Base-by-base conservation (phyloP, 37 sponge, comb jelly and placozoan genomes). In the Sycon ciliatum region DNA sequence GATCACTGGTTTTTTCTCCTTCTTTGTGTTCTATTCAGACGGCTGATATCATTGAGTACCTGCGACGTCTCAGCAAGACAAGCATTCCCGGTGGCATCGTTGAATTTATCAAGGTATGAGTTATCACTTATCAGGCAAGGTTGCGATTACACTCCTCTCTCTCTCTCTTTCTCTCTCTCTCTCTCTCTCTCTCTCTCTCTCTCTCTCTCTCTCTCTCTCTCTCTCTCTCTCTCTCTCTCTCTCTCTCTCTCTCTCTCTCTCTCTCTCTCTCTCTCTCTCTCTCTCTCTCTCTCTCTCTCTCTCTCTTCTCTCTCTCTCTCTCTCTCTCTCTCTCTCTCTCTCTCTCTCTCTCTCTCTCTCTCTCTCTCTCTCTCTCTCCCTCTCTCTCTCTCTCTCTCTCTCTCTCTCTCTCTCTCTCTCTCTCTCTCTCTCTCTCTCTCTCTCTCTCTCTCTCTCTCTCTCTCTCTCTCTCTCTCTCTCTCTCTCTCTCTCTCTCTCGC, bases 1-100 rank as follows among this genome's bases (percentile, higher is more conserved):
- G n/a, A n/a, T n/a, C n/a, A n/a, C n/a, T n/a, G n/a, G n/a, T n/a
- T n/a, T n/a, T n/a, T n/a, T n/a, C n/a, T n/a, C n/a, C n/a, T n/a
- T n/a, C n/a, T n/a, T n/a, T 20, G 53, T 46, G 13, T 57, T 62
- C 29, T 34, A 22, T 16, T 34, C 58, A 93, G 87, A 96, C 98
- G 16, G 82, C 80, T 13, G 92, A 96, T 69, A 96, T 96, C 38
- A 88, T 96, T 57, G 89, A 91, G 57, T 96, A 96, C 64, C 66
- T 96, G 68, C 76, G 78, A 46, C 46, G 86, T 40, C 80, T 96
- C 38, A 84, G 90, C 68, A 95, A 95, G 79, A 88, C 93, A 38
- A 23, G 81, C 20, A 57, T 96, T 23, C 87, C 98, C 13, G 72
- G 73, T 3, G 87, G 93, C 7, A 90, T 96, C 20, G 70, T 86